phyloP scores from a whole-genome alignment of 1,140 invertebrate genomes.

The Galendromus occidentalis region DNA sequence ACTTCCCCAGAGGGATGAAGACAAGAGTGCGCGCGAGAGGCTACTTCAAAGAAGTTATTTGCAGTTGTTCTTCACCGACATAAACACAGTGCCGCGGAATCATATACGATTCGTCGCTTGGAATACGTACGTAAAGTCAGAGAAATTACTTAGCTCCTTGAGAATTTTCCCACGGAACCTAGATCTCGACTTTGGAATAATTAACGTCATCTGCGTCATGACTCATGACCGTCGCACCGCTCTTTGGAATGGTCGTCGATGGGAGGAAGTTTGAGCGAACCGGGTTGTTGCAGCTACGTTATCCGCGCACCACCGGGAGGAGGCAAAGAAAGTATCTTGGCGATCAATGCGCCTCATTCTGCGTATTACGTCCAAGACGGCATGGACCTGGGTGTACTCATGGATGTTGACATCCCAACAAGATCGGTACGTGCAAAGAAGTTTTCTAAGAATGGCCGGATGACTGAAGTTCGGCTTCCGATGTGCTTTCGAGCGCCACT shows the following conservation, averaged over 20 bases:
- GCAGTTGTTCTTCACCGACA: conserved; percentile 53
- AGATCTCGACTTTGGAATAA: no score
- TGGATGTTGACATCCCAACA: conserved; percentile 55
- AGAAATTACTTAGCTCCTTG: no score
- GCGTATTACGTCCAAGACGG: conserved; percentile 66
- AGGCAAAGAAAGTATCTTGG: conserved; percentile 28
- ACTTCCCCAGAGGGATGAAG: no score
- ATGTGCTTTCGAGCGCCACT: no score
- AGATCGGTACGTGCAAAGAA: conserved; percentile 40
- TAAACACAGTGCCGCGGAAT: conserved; percentile 61
- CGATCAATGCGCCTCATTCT: conserved; percentile 51
- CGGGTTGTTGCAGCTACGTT: conserved; percentile 21
- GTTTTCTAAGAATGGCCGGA: neutral
- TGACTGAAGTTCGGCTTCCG: neutral
- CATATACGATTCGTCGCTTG: conserved; percentile 54
- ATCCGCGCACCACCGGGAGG: conserved; percentile 26
- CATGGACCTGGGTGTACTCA: conserved; percentile 57
- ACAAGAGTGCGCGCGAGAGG: no score
- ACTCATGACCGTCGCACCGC: no score
- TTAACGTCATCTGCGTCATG: no score
- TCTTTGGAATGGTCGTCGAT: no score
- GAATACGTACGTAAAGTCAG: conserved; percentile 41
- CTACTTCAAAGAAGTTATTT: neutral
- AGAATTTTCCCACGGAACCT: no score
- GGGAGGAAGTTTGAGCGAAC: no score